Base-by-base conservation (phyloP, 2,888 invertebrate genomes). In the Mechanitis mazaeus region DNA sequence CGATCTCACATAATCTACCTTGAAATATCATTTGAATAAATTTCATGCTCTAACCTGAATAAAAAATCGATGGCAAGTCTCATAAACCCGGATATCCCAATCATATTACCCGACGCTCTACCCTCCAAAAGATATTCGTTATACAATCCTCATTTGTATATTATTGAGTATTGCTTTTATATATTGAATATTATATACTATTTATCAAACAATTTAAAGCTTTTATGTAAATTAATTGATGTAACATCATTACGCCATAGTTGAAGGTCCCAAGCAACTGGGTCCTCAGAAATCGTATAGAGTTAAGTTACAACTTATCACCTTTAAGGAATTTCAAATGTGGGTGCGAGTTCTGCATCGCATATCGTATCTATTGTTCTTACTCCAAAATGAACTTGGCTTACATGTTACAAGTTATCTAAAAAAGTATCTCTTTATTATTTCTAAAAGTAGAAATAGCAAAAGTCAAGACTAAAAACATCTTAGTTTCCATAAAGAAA, bases 21-120 rank as follows among this genome's bases (percentile, higher is more conserved):
- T 78, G 70, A 77, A 79, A 79, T 77, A 75, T 76, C 75, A 79
- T 80, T 79, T 78, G 76, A 80, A 81, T 80, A 79, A 79, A 80
- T 81, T 80, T 79, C 74, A 70, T 71, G 74, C 69, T 65, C 63
- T 69, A 70, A 64, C 67, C 69, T 65, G 71, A 71, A 75, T 72
- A 76, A 73, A 76, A 75, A 75, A 75, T 74, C 71, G 70, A 72
- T 72, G 67, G 59, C 64, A 64, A 71, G 68, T 72, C 71, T 68
- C 71, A 71, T 73, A 72, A 73, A 75, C 73, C 28, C 50, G 50
- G 50, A 69, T 70, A 71, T 71, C 71, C 54, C 65, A 67, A 53
- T 59, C n/a, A 59, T 56, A 53, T 62, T 55, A 50, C 31, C 69
- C 68, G 65, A 62, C 63, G 60, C 68, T 64, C 67, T 60, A 64